These are phyloP conservation scores for Bubo blakistoni DNA, from an alignment of 2,113 vertebrate genomes.

Conservation along the genomic window DNA sequence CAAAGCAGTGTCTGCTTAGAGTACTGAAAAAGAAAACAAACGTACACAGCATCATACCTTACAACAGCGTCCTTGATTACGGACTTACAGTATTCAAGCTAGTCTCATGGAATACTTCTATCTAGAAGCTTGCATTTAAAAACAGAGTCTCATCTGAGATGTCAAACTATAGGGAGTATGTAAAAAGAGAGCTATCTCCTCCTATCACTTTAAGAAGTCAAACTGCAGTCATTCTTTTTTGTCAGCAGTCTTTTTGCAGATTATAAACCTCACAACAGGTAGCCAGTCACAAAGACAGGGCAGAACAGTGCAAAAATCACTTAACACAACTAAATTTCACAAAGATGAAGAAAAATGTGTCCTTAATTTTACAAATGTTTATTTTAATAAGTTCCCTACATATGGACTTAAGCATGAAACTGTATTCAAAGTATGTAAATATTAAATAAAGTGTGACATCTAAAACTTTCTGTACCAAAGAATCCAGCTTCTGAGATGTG, in stretches of 20 bases:
- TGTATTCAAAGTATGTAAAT: not conserved
- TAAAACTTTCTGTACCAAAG: not conserved
- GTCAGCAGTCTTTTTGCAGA: not conserved
- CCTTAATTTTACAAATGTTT: not conserved
- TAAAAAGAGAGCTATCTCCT: not conserved
- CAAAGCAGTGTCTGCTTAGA: not conserved
- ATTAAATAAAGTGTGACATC: not conserved
- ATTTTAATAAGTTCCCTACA: not conserved
- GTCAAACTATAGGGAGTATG: not conserved
- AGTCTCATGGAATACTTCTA: not conserved
- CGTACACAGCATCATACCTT: not conserved
- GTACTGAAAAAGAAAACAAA: not conserved
- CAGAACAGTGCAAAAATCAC: not conserved
- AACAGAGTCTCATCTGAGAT: not conserved
- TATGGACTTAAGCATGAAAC: not conserved
- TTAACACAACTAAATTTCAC: not conserved
- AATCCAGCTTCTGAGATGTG: not conserved
- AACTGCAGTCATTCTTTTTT: not conserved
- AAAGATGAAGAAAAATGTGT: not conserved
- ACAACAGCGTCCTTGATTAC: not conserved
- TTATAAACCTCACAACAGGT: not conserved
- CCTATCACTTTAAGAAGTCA: not conserved
- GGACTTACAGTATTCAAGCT: not conserved
- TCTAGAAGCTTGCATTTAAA: not conserved
- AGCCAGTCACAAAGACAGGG: not conserved